phyloP scores from a whole-genome alignment of 1,140 invertebrate species.

The Aleiodes sp. region DNA sequence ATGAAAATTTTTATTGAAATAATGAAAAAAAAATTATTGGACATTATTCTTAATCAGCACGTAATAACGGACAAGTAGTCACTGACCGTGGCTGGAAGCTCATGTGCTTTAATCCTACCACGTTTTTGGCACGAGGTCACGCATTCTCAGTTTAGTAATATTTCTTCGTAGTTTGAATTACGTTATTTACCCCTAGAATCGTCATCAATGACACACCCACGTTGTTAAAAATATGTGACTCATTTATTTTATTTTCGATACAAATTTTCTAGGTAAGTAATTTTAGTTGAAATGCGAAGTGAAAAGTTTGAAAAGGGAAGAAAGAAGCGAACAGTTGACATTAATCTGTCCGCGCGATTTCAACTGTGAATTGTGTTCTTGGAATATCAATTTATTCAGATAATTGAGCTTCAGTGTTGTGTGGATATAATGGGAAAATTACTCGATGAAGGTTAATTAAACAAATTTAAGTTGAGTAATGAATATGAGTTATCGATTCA shows the following conservation, averaged over 20 bases:
- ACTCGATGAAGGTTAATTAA: background rate
- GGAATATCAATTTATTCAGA: background rate
- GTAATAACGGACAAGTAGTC: background rate
- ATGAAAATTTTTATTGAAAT: background rate
- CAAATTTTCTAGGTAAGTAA: background rate
- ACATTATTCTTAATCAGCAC: background rate
- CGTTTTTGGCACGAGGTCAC: constrained; percentile 47
- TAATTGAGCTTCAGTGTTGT: background rate
- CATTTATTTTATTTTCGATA: background rate
- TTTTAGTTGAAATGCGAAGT: background rate
- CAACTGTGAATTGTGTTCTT: background rate
- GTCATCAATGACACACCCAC: background rate
- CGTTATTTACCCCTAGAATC: background rate
- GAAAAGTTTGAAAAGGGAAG: background rate
- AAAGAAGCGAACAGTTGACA: background rate
- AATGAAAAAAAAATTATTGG: background rate
- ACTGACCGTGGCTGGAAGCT: constrained; percentile 6
- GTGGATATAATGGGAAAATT: background rate
- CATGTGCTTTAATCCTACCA: constrained; percentile 15
- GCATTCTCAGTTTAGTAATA: constrained; percentile 36
- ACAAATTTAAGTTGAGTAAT: too few relatives aligned
- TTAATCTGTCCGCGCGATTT: background rate
- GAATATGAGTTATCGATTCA: too few relatives aligned
- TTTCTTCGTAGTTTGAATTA: too few relatives aligned
- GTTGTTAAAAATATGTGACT: background rate